Evolutionary conservation across 2,888 invertebrate species (phyloP), one percentile per base, ranked within the genome.

Genomic region (Sisyra nigra): DNA sequence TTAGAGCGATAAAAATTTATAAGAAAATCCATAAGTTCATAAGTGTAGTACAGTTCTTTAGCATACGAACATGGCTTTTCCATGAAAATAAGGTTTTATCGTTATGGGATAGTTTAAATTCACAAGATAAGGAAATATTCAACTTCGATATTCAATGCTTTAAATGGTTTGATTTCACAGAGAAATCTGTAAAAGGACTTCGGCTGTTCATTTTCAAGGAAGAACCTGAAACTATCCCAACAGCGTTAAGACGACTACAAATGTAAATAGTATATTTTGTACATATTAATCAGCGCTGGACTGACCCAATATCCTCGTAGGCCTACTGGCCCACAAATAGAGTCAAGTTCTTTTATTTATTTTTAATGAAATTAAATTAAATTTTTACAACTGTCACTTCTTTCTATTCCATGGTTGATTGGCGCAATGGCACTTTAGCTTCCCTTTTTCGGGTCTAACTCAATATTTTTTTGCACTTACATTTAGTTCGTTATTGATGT

Each of bases 201-300:
- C 61, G 69, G 40, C 48, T 58, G 11, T 67, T 61, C 51, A 54
- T 69, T 29, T 58, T 71, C 42, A 67, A 69, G 47, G 71, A 72
- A 45, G 59, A 64, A 14, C 52, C 51, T 0, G 49, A 48, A 34
- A 57, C 51, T 7, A 44, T 57, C 40, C 51, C 53, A n/a, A 44
- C 48, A 7, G 57, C 56, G 1, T 46, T 48, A 42, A 56, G 54
- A 34, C 52, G 57, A 24, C 55, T 57, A 57, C 48, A 19, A 37
- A 37, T 11, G 37, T 37, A 10, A 18, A n/a, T 37, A 36, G 10
- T 11, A 14, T n/a, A 11, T n/a, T 14, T 14, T 34, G 3, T 3
- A 34, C 11, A 7, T 31, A 3, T 31, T 3, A 31, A 31, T 31
- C 32, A 5, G 11, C 9, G n/a, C n/a, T n/a, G n/a, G n/a, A n/a